Evolutionary conservation across 1,140 invertebrate species (phyloP), one percentile per base, ranked within the genome.

Genomic region (Maconellicoccus hirsutus): DNA sequence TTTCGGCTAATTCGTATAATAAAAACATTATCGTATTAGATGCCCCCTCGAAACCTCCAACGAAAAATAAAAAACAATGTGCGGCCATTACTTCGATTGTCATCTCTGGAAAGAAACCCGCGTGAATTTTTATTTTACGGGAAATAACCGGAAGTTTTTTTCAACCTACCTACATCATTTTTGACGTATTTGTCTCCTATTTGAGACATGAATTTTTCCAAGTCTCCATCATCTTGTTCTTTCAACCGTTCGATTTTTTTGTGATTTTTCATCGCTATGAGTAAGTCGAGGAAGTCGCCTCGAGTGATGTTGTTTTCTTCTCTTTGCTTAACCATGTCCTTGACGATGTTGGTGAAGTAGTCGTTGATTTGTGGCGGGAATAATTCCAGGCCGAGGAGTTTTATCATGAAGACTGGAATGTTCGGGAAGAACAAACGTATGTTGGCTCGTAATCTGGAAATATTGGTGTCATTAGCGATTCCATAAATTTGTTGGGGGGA

Each of bases 11-110:
- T 73, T 84, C 82, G 74, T 85, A 84, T 0, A 85, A 73, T 1
- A 80, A 77, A 72, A 83, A 85, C 0, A 80, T 76, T 72, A 88
- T 79, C 0, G 83, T 80, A 0, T 81, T 81, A 7, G 86, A 81
- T 23, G 85, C 82, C 0, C 86, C 86, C 38, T 89, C 88, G 74
- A 84, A 88, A 29, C 85, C 85, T 27, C 83, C 86, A n/a, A 84
- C 70, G 77, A 83, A 79, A 72, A 83, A 82, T 1, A 81, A 14
- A 16, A 52, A 52, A 19, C 42, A 52, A 8, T 88, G 85, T 0
- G 85, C 85, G 0, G 85, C 80, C 29, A 76, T 71, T 21, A 71
- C 22, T 16, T 72, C 71, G 39, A 59, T 59, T 7, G 59, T 73
- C 12, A 74, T 21, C 59, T 59, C 27, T 52, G 42, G 2, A 52